Percentiles rank a stretch among this genome's conserved stretches.
phyloP scores from a whole-genome alignment of 1,140 invertebrate species.

The Maniola jurtina region DNA sequence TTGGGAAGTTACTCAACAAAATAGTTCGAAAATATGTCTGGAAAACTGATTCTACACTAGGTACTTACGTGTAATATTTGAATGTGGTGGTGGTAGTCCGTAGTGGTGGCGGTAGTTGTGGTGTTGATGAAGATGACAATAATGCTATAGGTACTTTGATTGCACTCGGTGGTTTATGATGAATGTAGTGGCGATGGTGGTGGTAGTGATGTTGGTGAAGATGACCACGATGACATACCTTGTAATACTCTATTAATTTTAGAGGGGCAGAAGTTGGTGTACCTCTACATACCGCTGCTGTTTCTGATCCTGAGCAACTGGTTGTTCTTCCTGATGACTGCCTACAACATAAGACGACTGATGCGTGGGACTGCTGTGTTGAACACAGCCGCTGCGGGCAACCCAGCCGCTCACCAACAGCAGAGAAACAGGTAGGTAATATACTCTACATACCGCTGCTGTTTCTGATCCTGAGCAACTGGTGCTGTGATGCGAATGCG shows the following conservation, averaged over 20 bases:
- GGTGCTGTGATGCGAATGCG: conserved; percentile 64
- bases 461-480: conserved; percentile 76
- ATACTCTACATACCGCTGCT: conserved; percentile 73
- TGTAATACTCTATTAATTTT: conserved; percentile 28
- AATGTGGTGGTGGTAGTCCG: too few species aligned
- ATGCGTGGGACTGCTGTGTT: conserved; percentile 72
- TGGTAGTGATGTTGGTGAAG: too few species aligned
- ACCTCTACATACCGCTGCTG: conserved; percentile 81
- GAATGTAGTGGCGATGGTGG: too few species aligned
- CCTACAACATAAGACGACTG: conserved; percentile 63
- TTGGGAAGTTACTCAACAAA: too few species aligned
- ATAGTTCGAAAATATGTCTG: too few species aligned
- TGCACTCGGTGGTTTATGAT: too few species aligned
- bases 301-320: conserved; percentile 78
- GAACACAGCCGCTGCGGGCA: conserved; percentile 60
- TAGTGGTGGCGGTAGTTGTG: too few species aligned
- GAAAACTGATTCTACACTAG: too few species aligned
- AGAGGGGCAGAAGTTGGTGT: conserved; percentile 77
- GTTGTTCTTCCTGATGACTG: conserved; percentile 79
- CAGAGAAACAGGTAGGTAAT: conserved; percentile 52
- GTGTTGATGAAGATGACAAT: too few species aligned
- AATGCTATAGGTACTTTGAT: too few species aligned
- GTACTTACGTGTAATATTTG: too few species aligned
- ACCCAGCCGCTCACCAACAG: conserved; percentile 48
- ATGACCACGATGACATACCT: too few species aligned